Evolutionary conservation across 1,140 invertebrate genomes (phyloP), one percentile per base, ranked within the genome.

Genomic region (Acyrthosiphon pisum): DNA sequence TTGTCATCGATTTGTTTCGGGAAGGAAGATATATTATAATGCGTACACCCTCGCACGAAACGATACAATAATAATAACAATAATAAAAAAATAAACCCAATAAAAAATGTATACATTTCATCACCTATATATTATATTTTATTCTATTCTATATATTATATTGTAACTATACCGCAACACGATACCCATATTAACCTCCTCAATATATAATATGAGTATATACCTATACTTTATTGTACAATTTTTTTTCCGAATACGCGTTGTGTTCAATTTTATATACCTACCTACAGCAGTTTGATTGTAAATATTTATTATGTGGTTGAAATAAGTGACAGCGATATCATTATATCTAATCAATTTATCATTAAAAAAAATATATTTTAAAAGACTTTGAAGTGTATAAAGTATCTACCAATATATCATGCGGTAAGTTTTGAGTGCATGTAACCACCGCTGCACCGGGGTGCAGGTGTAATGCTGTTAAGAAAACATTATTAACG

Each of bases 1-100:
- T 93, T 93, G 91, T 93, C 91, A 93, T 93, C 81, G 37, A 81
- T 84, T 93, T 53, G 46, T 60, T 84, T 86, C 41, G 81, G 81
- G 6, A 11, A 48, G 11, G 9, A 93, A 93, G 50, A 76, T 14
- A 91, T 30, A 60, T 60, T 30, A 35, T 76, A 53, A 53, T 53
- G 50, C 48, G 56, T 46, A 83, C n/a, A 83, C 91, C 46, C 91
- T 48, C 90, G 41, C 44, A 83, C 35, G 41, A n/a, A 91, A 68
- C 35, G 87, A 37, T 53, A 53, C 41, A 56, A 90, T n/a, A 41
- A 50, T 14, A 48, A 37, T 56, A 53, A 41, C 35, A 30, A 60
- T 56, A 60, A 22, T 8, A 90, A 37, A 30, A 30, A 90, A 91
- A 91, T 76, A 76, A 76, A 76, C 9, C 37, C 41, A 53, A 90